Percentiles rank a stretch among this genome's conserved stretches.
Evolutionary conservation across 1,140 invertebrate species (phyloP).

Genomic region (Lasioglossum baleicum): DNA sequence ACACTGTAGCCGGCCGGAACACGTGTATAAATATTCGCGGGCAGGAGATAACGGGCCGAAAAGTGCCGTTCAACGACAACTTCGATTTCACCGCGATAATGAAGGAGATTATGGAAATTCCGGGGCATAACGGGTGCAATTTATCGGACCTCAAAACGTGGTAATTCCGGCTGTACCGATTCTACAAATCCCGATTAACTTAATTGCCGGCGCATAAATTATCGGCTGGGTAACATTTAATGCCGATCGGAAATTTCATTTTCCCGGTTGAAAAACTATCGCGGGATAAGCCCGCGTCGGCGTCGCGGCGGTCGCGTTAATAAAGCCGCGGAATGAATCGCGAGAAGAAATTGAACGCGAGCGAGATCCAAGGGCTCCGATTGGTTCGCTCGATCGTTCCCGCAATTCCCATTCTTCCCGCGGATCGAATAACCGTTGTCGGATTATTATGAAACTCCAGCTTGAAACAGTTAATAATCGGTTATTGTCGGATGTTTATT

Average conservation of each 20-base stretch:
- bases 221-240: constrained; percentile 20
- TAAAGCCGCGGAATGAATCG: neutral
- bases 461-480: neutral
- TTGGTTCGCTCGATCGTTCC: no score
- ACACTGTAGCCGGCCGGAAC: constrained; percentile 25
- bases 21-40: constrained; percentile 39
- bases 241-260: constrained; percentile 29
- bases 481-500: neutral
- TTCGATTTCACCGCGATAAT: constrained; percentile 44
- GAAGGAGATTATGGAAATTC: constrained; percentile 49
- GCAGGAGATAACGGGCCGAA: constrained; percentile 28
- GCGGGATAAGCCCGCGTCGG: neutral
- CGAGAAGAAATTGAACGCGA: neutral
- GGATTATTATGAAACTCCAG: neutral
- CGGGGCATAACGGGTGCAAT: constrained; percentile 34
- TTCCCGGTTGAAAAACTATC: neutral
- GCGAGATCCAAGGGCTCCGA: neutral
- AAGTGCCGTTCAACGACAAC: constrained; percentile 49
- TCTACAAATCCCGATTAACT: constrained; percentile 48
- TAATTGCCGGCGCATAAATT: constrained; percentile 35
- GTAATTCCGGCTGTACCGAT: constrained; percentile 43
- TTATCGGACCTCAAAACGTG: constrained; percentile 46
- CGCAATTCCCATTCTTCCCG: neutral
- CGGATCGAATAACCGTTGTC: neutral
- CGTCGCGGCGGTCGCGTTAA: neutral